These are phyloP conservation scores for Coregonus clupeaformis DNA, from an alignment of 2,113 vertebrate species.

Conservation along the genomic window DNA sequence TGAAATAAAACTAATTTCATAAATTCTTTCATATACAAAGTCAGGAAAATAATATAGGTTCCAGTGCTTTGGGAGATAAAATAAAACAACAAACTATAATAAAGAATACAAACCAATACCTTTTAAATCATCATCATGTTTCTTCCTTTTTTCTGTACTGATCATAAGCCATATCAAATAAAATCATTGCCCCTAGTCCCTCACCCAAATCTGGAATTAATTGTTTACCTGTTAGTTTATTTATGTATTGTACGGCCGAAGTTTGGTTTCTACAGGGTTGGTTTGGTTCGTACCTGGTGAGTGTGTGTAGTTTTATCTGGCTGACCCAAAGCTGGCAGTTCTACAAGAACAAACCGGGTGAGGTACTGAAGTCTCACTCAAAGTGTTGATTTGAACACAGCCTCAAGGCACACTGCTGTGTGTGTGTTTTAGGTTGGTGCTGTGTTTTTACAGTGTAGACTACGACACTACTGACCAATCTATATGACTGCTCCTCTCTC, in stretches of 20 bases:
- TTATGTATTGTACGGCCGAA: constrained; percentile 8
- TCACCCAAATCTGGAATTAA: neutral
- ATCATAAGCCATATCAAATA: constrained; percentile 56
- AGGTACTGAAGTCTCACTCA: constrained; percentile 25
- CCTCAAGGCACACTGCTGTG: constrained; percentile 39
- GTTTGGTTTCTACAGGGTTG: constrained; percentile 23
- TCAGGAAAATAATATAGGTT: constrained; percentile 71
- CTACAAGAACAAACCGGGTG: constrained; percentile 5
- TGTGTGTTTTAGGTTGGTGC: constrained; percentile 6
- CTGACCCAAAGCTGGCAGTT: constrained; percentile 13
- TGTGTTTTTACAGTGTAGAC: constrained; percentile 26
- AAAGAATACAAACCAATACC: constrained; percentile 51
- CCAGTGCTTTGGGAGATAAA: constrained; percentile 74
- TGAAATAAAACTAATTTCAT: constrained; percentile 67
- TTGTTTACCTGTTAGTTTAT: constrained; percentile 9
- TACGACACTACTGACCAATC: neutral
- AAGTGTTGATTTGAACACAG: constrained; percentile 49
- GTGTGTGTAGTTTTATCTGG: constrained; percentile 10
- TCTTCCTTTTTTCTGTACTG: constrained; percentile 43
- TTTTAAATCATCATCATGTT: constrained; percentile 51
- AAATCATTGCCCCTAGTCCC: constrained; percentile 33
- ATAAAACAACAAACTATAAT: constrained; percentile 46
- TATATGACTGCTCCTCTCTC: neutral
- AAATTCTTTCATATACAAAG: constrained; percentile 71
- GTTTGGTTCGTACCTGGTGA: too few relatives aligned